Base-by-base conservation (phyloP, 2,797 vertebrate species). In the Lagodon rhomboides region DNA sequence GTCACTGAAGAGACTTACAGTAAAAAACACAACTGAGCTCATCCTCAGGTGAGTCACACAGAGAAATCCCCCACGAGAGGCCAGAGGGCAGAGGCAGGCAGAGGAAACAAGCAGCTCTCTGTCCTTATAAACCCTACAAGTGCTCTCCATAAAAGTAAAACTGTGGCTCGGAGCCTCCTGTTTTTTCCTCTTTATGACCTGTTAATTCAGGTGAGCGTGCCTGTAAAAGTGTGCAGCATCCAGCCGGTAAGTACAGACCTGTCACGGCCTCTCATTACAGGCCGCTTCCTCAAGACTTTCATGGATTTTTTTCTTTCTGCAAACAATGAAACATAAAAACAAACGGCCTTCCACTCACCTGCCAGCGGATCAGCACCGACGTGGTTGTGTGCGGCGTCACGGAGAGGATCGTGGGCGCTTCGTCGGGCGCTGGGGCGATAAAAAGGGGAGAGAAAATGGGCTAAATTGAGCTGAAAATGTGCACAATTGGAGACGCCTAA, bases 361-460 rank as follows among this genome's bases (percentile, higher is more conserved):
- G 97, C 98, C 98, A 99, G 80, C 96, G 96, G 93, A 99, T 97
- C 76, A 99, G 94, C 92, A 99, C 97, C 0, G 98, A 99, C 0
- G 97, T 99, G 2, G 97, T 99, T 34, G 98, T 99, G 92, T 98
- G 97, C 0, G 98, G 98, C 0, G 96, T 99, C 87, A 99, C 96
- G 0, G 98, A 98, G 62, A 99, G 92, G 64, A 99, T 96, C 34
- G 90, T 73, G 73, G 98, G 98, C 0, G 97, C 95, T 84, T 95
- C 92, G 54, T 94, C 95, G 6, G 95, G 95, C 68, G 93, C 95
- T 96, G 90, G 30, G 83, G 85, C 25, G 46, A 84, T 55, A 65
- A 86, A 82, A 92, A 67, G 0, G 53, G 82, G 81, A 89, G 89
- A 46, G 81, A 90, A 46, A 84, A 91, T 88, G 77, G 83, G 88